Conservation (phyloP, 2,888 invertebrate species). For the Cylloceria caligata region DNA sequence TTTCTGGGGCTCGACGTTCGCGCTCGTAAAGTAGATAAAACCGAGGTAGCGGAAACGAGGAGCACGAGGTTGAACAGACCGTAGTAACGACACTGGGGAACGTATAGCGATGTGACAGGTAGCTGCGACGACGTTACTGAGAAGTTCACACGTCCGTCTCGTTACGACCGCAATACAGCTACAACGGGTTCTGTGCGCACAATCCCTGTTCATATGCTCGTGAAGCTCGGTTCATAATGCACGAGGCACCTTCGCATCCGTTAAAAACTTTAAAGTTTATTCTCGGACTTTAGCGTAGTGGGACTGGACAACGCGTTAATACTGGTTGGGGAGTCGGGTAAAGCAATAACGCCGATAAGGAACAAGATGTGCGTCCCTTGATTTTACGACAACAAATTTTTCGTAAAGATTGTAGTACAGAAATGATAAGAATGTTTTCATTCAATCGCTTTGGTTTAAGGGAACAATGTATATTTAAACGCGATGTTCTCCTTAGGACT, state of each 20-base stretch:
- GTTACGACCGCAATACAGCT: constrained; percentile 43
- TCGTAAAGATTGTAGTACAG: not conserved
- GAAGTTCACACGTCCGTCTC: constrained; percentile 41
- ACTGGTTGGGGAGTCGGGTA: not conserved
- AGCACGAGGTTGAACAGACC: not conserved
- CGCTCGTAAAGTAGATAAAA: constrained; percentile 39
- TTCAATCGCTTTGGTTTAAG: not conserved
- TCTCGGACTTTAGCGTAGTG: not conserved
- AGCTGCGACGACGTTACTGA: constrained; percentile 10
- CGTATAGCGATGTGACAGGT: constrained; percentile 21
- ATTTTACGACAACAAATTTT: not conserved
- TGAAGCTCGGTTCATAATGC: constrained; percentile 29
- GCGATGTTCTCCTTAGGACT: not conserved
- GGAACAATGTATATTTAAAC: too few species aligned
- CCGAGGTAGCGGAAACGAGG: constrained; percentile 7
- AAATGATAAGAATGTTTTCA: not conserved
- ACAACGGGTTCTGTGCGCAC: not conserved
- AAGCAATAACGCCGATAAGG: constrained; percentile 15
- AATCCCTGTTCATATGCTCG: constrained; percentile 5
- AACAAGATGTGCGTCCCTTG: not conserved
- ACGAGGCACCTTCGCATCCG: not conserved
- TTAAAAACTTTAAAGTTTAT: constrained; percentile 36
- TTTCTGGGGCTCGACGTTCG: constrained; percentile 19
- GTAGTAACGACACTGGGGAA: constrained; percentile 1
- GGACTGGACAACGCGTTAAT: constrained; percentile 1